A percentile compares a stretch with the other conserved stretches of the same genome.
Conservation (phyloP, 2,888 invertebrate genomes). For the Limnephilus rhombicus region DNA sequence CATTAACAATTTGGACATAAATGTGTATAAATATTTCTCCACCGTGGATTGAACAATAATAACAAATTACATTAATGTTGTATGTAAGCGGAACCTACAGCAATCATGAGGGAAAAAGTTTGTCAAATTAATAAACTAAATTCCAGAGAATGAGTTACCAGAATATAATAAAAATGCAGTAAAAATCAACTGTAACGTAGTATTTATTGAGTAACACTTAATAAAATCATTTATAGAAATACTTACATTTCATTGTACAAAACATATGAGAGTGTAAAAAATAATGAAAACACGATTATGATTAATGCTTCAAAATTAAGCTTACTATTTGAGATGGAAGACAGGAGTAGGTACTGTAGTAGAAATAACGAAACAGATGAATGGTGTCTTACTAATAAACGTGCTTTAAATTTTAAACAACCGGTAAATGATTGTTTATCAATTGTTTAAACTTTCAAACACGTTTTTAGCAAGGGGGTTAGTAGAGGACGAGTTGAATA, state of each 20-base stretch:
- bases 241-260: conserved; percentile 52
- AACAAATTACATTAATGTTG: too few species aligned
- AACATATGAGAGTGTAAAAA: conserved; percentile 45
- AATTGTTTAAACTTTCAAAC: too few species aligned
- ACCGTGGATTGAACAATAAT: too few species aligned
- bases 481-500: background rate
- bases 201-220: conserved; percentile 59
- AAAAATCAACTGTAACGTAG: conserved; percentile 40
- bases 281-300: background rate
- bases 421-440: too few species aligned
- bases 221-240: conserved; percentile 54
- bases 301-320: background rate
- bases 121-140: background rate
- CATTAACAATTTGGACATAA: too few species aligned
- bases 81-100: too few species aligned
- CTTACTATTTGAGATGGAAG: background rate
- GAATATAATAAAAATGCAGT: background rate
- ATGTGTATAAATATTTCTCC: too few species aligned
- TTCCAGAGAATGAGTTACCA: background rate
- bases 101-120: too few species aligned
- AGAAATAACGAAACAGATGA: background rate
- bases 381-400: background rate
- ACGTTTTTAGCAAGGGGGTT: too few species aligned
- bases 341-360: background rate
- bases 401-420: too few species aligned